Base-by-base conservation (phyloP, 2,797 vertebrate species). In the Notolepis coatsorum region DNA sequence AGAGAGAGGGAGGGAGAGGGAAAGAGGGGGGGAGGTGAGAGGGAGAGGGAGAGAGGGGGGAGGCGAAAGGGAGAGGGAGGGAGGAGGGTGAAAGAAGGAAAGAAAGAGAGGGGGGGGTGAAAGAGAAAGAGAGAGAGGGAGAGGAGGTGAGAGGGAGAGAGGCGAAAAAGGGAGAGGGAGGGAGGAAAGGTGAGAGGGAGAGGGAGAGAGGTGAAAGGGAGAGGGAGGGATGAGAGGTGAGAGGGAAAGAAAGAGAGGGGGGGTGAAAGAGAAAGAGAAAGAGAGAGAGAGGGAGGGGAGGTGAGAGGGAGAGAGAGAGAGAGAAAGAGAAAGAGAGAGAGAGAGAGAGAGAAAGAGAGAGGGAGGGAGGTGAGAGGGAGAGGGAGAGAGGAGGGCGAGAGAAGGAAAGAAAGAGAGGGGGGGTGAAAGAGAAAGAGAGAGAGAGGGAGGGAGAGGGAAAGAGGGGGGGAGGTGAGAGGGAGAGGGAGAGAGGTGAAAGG, bases 151-250 rank as follows among this genome's bases (percentile, higher is more conserved):
- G n/a, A n/a, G n/a, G n/a, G n/a, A n/a, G n/a, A n/a, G n/a, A n/a
- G 31, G n/a, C n/a, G n/a, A n/a, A n/a, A n/a, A n/a, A 47, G 15
- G 4, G 24, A 35, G 31, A 35, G 31, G 13, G 31, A 35, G 31
- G 2, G 31, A 8, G 31, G 7, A 12, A 8, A 35, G 5, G 31
- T 6, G 5, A 8, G 31, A 8, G 31, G 7, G 7, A 8, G n/a
- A n/a, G n/a, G n/a, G n/a, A n/a, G n/a, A n/a, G n/a, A 68, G 47
- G 81, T 17, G 53, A 79, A 58, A 72, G 31, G 61, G 66, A n/a
- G n/a, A n/a, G n/a, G n/a, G n/a, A n/a, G n/a, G n/a, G n/a, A n/a
- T n/a, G n/a, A n/a, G n/a, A n/a, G n/a, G n/a, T n/a, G n/a, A n/a
- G n/a, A n/a, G n/a, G n/a, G n/a, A n/a, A n/a, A 35, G 31, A 6